Base-by-base conservation (phyloP, 2,888 invertebrate species). In the Pedicia rivosa region DNA sequence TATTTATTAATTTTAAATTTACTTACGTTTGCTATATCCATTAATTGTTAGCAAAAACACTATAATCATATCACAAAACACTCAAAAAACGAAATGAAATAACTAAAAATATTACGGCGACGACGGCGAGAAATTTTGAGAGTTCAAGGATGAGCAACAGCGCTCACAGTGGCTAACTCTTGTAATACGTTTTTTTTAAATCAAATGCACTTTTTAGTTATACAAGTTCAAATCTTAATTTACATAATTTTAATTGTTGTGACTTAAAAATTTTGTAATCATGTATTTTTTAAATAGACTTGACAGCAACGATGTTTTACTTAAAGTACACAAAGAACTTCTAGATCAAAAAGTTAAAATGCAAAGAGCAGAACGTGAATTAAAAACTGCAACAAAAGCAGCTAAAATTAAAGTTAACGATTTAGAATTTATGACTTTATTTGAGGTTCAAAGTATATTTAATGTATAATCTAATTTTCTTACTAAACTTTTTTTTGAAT, bases 351-450 rank as follows among this genome's bases (percentile, higher is more conserved):
- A 50, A 13, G 40, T 46, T 0, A 62, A 62, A 47, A 40, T 60
- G 7, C 48, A 53, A n/a, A 50, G 61, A 6, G 62, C 61, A 6
- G 51, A 54, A 25, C 54, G 59, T 4, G 62, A 62, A 40, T 47
- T 59, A 5, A 54, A 53, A 36, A 40, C 34, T 3, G 46, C 55
- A 3, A 40, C 52, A 12, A 57, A 54, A 29, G 47, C 48, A 5
- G 44, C 54, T 4, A 51, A 47, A 10, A 50, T 55, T 25, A 47
- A 50, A 7, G 48, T 52, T 1, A 50, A 55, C 3, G 49, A 55
- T 35, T 38, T 37, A 1, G 51, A 55, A 1, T 58, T 46, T 38
- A 38, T 60, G 16, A 38, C 38, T 1, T 27, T 46, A 7, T 57
- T 48, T 38, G 55, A 56, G 31, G 37, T 37, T 4, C 3, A 10